Evolutionary conservation across 2,888 invertebrate genomes (phyloP), one percentile per base, ranked within the genome.

Genomic region (Linnaemya tessellans): DNA sequence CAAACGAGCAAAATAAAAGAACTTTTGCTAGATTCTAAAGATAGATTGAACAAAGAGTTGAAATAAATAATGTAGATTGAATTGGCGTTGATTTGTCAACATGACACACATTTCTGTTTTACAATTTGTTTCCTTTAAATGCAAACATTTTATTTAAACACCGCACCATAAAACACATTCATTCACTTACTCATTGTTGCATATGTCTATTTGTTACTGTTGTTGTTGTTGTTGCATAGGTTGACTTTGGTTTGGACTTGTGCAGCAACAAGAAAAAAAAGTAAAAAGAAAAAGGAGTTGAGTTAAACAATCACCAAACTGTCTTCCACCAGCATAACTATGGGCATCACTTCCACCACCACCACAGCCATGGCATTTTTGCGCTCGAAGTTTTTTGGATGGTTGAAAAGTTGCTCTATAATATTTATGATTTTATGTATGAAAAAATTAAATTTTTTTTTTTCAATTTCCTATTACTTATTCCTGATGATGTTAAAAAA

Each of bases 121-220:
- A 82, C 85, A 90, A 87, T 90, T 88, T 90, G 90, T 89, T 88
- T 90, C 90, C 86, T 88, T 88, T 90, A 87, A 82, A 78, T 70
- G 74, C 73, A 65, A 82, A 79, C 75, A 70, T 71, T 43, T 58
- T 71, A 84, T 77, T 75, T 79, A 67, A 80, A 67, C 35, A 68
- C 73, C 89, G 70, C 68, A 68, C 41, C 49, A 68, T 79, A 68
- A 68, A 38, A 86, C 86, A 68, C 68, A 86, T 88, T 77, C 73
- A 49, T 22, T 38, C 10, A 25, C n/a, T 56, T 22, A 46, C 7
- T 58, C 56, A 11, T 35, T 38, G 18, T 60, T 30, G 46, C 7
- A 22, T 25, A 65, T 3, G 22, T 58, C 4, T 3, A n/a, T 54
- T 30, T 35, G n/a, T 35, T 58, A 8, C 15, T 58, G 10, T 25